phyloP scores from a whole-genome alignment of 2,888 invertebrate genomes.

The Oeneis ivallda region DNA sequence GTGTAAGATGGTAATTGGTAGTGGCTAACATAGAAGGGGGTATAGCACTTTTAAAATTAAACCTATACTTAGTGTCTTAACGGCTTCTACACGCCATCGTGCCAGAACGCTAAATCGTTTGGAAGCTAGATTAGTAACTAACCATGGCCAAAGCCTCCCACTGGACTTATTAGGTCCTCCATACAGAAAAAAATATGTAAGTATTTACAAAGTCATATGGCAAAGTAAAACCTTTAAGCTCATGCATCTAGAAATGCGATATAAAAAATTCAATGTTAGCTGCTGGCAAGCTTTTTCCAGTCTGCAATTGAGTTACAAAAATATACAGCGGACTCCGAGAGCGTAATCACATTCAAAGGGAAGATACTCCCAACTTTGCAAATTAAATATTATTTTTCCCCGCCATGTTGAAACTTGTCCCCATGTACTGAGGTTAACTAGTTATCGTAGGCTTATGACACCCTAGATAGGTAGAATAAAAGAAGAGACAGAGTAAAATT shows the following conservation, averaged over 20 bases:
- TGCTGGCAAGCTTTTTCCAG: slow-evolving; percentile 25
- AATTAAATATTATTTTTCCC: slow-evolving; percentile 69
- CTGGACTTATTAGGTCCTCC: background rate
- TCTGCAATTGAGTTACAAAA: slow-evolving; percentile 36
- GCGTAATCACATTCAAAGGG: slow-evolving; percentile 49
- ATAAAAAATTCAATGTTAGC: slow-evolving; percentile 34
- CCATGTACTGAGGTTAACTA: slow-evolving; percentile 66
- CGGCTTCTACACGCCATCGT: too few relatives aligned
- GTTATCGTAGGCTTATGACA: slow-evolving; percentile 36
- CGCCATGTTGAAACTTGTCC: slow-evolving; percentile 53
- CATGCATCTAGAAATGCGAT: slow-evolving; percentile 3
- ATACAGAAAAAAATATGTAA: background rate
- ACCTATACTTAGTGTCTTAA: too few relatives aligned
- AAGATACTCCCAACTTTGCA: slow-evolving; percentile 54
- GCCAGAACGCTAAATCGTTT: too few relatives aligned
- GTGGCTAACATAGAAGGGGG: too few relatives aligned
- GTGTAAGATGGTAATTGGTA: too few relatives aligned
- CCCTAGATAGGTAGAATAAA: background rate
- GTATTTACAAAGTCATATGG: background rate
- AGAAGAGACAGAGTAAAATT: background rate
- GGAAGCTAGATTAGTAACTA: too few relatives aligned
- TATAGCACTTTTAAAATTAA: too few relatives aligned
- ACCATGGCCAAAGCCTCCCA: too few relatives aligned
- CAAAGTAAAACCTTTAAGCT: slow-evolving; percentile 10
- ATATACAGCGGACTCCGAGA: slow-evolving; percentile 34